Base-by-base conservation (phyloP, 2,888 invertebrate species). In the Cylindroiulus punctatus region DNA sequence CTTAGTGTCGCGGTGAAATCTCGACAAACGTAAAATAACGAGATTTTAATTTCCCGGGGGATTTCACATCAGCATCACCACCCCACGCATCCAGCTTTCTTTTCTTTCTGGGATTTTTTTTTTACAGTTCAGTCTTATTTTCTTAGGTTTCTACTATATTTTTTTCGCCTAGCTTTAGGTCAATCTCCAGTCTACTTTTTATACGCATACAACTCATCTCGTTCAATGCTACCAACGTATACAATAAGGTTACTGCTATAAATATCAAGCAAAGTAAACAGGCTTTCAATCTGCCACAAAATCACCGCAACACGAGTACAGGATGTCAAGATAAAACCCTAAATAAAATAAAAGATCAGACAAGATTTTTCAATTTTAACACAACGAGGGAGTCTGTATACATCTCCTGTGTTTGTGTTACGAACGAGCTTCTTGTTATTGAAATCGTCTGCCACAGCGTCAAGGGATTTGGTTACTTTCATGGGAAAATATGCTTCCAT, bases 31-130 rank as follows among this genome's bases (percentile, higher is more conserved):
- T 42, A 85, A 85, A 85, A 81, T 85, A 85, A 85, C 85, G 85
- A 85, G 65, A 85, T 40, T 85, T 85, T 85, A 85, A 85, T 85
- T 85, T 85, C 85, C 85, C 76, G 42, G 26, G 85, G 85, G 85
- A 85, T 40, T 76, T 85, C 47, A n/a, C 83, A 44, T 83, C 83
- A 83, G 76, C 76, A 30, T 76, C 76, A 76, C 76, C 76, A 76
- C 76, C 76, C 76, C 76, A 76, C 30, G 83, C 26, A 83, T 83
- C 83, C 1, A 83, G 83, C n/a, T 83, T 83, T 83, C 40, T 83
- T 83, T 83, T 8, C 17, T 22, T 26, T 65, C 44, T 10, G 44
- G 3, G 1, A 30, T 12, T 8, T 76, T 76, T 76, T 76, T 76
- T 30, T 76, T 76, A 30, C 76, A 30, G 26, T 76, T 76, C 26